Evolutionary conservation across 2,797 vertebrate species (phyloP).

Genomic region (Eidolon dupreanum): DNA sequence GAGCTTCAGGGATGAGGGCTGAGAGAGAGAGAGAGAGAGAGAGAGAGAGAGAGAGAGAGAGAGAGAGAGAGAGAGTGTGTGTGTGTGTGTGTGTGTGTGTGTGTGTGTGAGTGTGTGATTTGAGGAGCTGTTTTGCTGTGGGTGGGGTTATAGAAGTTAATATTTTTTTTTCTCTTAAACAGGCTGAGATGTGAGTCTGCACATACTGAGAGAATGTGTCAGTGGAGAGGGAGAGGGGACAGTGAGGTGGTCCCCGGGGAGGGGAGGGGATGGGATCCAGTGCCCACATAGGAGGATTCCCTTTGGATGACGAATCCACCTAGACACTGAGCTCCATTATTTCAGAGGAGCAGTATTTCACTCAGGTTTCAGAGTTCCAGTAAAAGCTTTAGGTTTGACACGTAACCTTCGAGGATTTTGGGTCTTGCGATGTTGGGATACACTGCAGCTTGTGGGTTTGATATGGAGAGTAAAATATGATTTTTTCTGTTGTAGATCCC

Average conservation of each 20-base stretch:
- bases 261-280: neutral
- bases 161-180: neutral
- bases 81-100: neutral
- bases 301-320: neutral
- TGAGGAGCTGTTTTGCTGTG: neutral
- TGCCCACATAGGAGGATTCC: accelerated
- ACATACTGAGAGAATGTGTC: neutral
- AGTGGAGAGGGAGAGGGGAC: neutral
- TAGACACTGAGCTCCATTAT: neutral
- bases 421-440: neutral
- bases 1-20: neutral
- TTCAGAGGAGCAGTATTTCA: neutral
- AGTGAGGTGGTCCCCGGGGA: too few species aligned
- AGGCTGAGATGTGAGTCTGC: neutral
- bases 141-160: neutral
- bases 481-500: neutral
- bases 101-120: neutral
- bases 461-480: neutral
- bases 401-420: neutral
- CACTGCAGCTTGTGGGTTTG: neutral
- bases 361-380: neutral
- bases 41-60: too few species aligned
- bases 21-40: too few species aligned
- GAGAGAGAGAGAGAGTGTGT: too few species aligned
- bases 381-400: neutral